A percentile compares a stretch with the other conserved stretches of the same genome.
These are phyloP conservation scores for Ceraclea dissimilis DNA, from an alignment of 2,888 invertebrate species.

Conservation along the genomic window DNA sequence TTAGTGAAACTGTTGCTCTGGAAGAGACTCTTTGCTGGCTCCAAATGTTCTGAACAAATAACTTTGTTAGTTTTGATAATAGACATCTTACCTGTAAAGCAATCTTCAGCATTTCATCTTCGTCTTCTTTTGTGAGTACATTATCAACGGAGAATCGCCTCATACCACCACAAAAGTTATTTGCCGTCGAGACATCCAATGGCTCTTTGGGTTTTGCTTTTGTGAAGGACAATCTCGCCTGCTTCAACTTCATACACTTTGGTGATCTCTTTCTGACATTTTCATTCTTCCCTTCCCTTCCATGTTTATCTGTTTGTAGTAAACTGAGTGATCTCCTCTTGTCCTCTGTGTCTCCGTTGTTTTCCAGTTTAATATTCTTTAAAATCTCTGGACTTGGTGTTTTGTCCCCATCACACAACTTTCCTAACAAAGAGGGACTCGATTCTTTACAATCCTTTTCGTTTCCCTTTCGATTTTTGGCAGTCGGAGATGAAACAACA, in stretches of 20 bases:
- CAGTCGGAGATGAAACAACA: not conserved
- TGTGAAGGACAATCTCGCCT: constrained; percentile 18
- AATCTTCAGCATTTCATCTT: constrained; percentile 16
- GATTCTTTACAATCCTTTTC: not conserved
- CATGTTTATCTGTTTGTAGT: constrained; percentile 6
- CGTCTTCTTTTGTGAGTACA: constrained; percentile 4
- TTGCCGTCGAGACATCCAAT: constrained; percentile 14
- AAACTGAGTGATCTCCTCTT: constrained; percentile 15
- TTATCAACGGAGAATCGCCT: constrained; percentile 12
- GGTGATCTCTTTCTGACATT: not conserved
- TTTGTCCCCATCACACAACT: constrained; percentile 7
- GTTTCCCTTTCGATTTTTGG: not conserved
- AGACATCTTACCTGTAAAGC: constrained; percentile 12
- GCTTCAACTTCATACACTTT: constrained; percentile 17
- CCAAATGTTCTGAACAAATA: too few relatives aligned
- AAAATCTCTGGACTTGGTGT: constrained; percentile 1
- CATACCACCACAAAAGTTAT: constrained; percentile 20
- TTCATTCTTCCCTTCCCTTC: not conserved
- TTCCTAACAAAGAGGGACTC: constrained; percentile 9
- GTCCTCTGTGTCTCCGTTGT: not conserved
- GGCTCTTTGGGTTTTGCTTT: constrained; percentile 13
- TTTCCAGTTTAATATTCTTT: not conserved
- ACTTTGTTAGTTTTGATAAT: too few relatives aligned
- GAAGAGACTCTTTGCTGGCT: too few relatives aligned
- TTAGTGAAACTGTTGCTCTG: too few relatives aligned